Base-by-base conservation (phyloP, 1,140 invertebrate genomes). In the Pseudomyrmex sp. region DNA sequence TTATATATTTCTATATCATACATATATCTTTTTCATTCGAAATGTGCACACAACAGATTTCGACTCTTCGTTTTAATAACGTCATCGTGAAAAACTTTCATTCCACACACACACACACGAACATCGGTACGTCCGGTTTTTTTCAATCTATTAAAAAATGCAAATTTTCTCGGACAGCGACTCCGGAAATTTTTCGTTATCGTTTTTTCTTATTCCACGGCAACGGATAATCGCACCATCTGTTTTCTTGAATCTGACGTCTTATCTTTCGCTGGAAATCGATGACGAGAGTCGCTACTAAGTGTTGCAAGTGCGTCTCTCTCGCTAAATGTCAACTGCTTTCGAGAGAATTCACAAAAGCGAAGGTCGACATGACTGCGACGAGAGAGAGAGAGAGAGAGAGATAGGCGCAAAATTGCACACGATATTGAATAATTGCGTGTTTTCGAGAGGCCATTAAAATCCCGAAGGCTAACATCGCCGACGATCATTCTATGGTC, bases 131-230 rank as follows among this genome's bases (percentile, higher is more conserved):
- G 20, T 61, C 44, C 54, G 52, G 35, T 35, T 56, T 48, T 48
- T 46, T 59, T 15, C 65, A 80, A 72, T 80, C 56, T 72, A 20
- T 54, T 70, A 66, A 80, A 80, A 80, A 80, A 72, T 50, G 26
- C 46, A 20, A 80, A 50, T 72, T 80, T 80, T 66, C 76, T 65
- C 13, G 26, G 20, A 18, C 13, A 48, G 44, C 35, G n/a, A 69
- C 69, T 12, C 54, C 66, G 76, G 65, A 80, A 80, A 80, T 76
- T 15, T n/a, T 59, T n/a, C 66, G 23, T 72, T 59, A 35, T 80
- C 20, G 54, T 20, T 50, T 72, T 59, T 66, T 35, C 18, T 26
- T 26, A 26, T 26, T 26, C 26, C 62, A 44, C 35, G 54, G 35
- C 46, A 52, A 26, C 20, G 65, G 54, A 59, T 80, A 80, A 70